A percentile compares a stretch with the other conserved stretches of the same genome.
phyloP scores from a whole-genome alignment of 2,797 vertebrate species.

The Galaxias olidus region DNA sequence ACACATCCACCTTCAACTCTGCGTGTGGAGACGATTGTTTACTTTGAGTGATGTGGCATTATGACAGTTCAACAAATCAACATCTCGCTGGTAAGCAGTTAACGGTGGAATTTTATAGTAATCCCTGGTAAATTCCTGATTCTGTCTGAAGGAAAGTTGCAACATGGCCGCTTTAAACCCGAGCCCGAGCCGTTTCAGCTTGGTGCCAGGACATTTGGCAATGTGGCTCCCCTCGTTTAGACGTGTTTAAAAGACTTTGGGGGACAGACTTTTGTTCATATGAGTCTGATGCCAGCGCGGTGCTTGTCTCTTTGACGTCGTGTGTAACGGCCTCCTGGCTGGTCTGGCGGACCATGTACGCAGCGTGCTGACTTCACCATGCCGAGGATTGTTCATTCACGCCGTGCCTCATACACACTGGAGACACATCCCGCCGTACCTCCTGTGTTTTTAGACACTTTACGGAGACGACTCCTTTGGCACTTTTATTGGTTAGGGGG shows the following conservation, averaged over 20 bases:
- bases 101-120: slow-evolving; percentile 64
- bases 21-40: slow-evolving; percentile 63
- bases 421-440: slow-evolving; percentile 24
- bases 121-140: slow-evolving; percentile 73
- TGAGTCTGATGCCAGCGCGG: slow-evolving; percentile 50
- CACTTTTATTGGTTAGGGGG: slow-evolving; percentile 57
- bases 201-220: slow-evolving; percentile 71
- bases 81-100: slow-evolving; percentile 66
- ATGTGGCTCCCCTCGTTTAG: slow-evolving; percentile 66
- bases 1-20: slow-evolving; percentile 70
- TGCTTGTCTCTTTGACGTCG: slow-evolving; percentile 31
- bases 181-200: slow-evolving; percentile 68
- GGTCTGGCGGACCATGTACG: slow-evolving; percentile 50
- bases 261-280: slow-evolving; percentile 32
- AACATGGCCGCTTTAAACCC: slow-evolving; percentile 53
- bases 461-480: slow-evolving; percentile 45
- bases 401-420: slow-evolving; percentile 18
- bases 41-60: slow-evolving; percentile 74
- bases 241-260: slow-evolving; percentile 64
- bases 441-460: slow-evolving; percentile 36
- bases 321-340: slow-evolving; percentile 46
- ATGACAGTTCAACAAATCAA: slow-evolving; percentile 76
- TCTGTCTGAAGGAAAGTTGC: slow-evolving; percentile 54
- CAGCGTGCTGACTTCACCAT: slow-evolving; percentile 29
- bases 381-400: slow-evolving; percentile 50